Percentiles rank a stretch among this genome's conserved stretches.
These are phyloP conservation scores for Archaeoteleia sp. DNA, from an alignment of 2,888 invertebrate species.

Conservation along the genomic window DNA sequence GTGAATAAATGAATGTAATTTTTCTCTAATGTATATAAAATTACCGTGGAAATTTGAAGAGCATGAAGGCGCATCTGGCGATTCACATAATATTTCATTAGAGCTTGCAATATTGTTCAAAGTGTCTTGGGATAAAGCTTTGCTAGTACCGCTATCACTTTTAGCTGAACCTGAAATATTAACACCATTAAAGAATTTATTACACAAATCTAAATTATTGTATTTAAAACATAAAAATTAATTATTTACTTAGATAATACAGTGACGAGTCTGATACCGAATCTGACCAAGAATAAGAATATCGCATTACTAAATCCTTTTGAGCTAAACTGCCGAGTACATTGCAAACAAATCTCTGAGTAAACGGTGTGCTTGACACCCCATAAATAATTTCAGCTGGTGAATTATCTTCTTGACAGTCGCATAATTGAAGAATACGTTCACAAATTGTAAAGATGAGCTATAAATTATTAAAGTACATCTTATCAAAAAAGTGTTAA, in stretches of 20 bases:
- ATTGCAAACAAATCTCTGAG: slow-evolving; percentile 78
- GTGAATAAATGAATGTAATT: too few species aligned
- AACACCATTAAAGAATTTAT: neutral
- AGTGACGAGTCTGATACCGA: slow-evolving; percentile 67
- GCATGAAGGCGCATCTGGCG: slow-evolving; percentile 71
- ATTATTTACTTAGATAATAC: slow-evolving; percentile 63
- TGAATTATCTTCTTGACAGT: slow-evolving; percentile 78
- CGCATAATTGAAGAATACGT: slow-evolving; percentile 83
- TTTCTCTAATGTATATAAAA: neutral
- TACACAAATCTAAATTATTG: neutral
- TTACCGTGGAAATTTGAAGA: slow-evolving; percentile 69
- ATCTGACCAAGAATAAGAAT: slow-evolving; percentile 70
- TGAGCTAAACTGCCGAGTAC: slow-evolving; percentile 69
- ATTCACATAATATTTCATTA: slow-evolving; percentile 67
- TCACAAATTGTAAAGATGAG: slow-evolving; percentile 87
- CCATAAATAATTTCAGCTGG: slow-evolving; percentile 76
- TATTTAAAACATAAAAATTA: neutral
- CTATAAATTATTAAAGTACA: slow-evolving; percentile 73
- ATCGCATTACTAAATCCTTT: slow-evolving; percentile 60
- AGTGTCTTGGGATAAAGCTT: slow-evolving; percentile 58
- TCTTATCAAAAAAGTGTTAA: neutral
- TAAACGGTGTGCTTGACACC: slow-evolving; percentile 78
- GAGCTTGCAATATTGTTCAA: slow-evolving; percentile 64
- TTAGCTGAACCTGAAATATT: slow-evolving; percentile 23
- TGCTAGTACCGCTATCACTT: slow-evolving; percentile 26